phyloP scores from a whole-genome alignment of 2,888 invertebrate species.

The Latrodectus hesperus region DNA sequence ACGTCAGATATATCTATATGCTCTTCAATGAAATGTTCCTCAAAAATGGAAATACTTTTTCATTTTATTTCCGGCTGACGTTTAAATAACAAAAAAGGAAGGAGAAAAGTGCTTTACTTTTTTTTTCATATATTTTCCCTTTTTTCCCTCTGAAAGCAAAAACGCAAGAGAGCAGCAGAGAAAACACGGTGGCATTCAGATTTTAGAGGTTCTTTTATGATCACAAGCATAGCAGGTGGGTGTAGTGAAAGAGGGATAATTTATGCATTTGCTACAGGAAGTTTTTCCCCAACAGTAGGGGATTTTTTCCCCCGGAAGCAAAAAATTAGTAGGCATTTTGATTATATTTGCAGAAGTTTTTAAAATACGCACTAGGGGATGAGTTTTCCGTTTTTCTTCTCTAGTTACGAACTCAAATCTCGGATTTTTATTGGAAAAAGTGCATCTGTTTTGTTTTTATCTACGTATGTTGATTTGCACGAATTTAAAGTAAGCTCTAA shows the following conservation, averaged over 20 bases:
- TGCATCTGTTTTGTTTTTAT: too few relatives aligned
- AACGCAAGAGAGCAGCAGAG: neutral
- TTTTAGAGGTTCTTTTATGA: slow-evolving; percentile 30
- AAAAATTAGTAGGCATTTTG: slow-evolving; percentile 33
- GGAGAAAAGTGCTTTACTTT: slow-evolving; percentile 12
- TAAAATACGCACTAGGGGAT: too few relatives aligned
- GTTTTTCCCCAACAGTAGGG: neutral
- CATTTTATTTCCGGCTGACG: slow-evolving; percentile 60
- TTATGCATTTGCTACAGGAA: slow-evolving; percentile 42
- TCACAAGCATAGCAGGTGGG: slow-evolving; percentile 13
- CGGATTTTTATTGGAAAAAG: too few relatives aligned
- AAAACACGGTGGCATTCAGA: slow-evolving; percentile 13
- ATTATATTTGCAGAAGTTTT: slow-evolving; percentile 11
- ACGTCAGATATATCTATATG: slow-evolving; percentile 18
- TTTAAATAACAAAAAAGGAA: slow-evolving; percentile 30
- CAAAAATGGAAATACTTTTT: slow-evolving; percentile 64
- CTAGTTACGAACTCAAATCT: too few relatives aligned
- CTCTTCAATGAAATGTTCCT: slow-evolving; percentile 32
- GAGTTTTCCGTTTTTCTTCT: too few relatives aligned
- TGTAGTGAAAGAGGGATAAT: slow-evolving; percentile 10
- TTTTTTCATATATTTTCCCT: neutral
- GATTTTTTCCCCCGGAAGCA: slow-evolving; percentile 23
- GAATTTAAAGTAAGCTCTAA: too few relatives aligned
- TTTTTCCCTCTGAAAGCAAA: neutral
- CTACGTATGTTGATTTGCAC: too few relatives aligned